phyloP scores from a whole-genome alignment of 2,113 vertebrate species.

The Cebidichthys violaceus region DNA sequence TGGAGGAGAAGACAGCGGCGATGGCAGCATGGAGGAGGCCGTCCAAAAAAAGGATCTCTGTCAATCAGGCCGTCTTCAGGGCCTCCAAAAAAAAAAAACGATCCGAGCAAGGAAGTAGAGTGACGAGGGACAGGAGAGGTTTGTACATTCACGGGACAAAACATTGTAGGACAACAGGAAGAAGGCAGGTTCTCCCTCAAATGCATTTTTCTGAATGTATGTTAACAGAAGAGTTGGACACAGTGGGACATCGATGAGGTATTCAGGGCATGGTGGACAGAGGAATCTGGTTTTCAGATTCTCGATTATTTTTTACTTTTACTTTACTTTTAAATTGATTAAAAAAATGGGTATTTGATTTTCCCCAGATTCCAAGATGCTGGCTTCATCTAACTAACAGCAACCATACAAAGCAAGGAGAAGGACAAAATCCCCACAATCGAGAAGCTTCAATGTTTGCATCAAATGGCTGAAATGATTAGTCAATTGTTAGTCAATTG shows the following conservation, averaged over 20 bases:
- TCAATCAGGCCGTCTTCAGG: background rate
- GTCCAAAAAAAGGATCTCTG: constrained; percentile 3
- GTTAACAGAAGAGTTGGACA: background rate
- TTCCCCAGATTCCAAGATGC: background rate
- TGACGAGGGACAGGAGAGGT: constrained; percentile 1
- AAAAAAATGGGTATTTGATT: background rate
- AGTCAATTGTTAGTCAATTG: background rate
- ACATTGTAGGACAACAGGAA: constrained; percentile 12
- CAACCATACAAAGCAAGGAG: background rate
- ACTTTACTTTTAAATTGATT: no score
- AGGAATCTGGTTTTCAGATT: background rate
- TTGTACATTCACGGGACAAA: constrained; percentile 7
- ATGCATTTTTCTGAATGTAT: background rate
- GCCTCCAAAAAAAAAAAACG: constrained; percentile 16
- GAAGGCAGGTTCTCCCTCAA: background rate
- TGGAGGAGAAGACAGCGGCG: constrained; percentile 37
- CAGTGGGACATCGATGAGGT: background rate
- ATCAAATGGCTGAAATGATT: background rate
- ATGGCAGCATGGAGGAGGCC: constrained; percentile 1
- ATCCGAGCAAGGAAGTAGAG: background rate
- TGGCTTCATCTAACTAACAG: background rate
- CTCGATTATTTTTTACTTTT: no score
- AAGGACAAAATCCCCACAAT: background rate
- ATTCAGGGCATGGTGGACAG: background rate
- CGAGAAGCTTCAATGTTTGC: background rate